phyloP scores from a whole-genome alignment of 2,113 vertebrate species.

The Phaethornis superciliosus region DNA sequence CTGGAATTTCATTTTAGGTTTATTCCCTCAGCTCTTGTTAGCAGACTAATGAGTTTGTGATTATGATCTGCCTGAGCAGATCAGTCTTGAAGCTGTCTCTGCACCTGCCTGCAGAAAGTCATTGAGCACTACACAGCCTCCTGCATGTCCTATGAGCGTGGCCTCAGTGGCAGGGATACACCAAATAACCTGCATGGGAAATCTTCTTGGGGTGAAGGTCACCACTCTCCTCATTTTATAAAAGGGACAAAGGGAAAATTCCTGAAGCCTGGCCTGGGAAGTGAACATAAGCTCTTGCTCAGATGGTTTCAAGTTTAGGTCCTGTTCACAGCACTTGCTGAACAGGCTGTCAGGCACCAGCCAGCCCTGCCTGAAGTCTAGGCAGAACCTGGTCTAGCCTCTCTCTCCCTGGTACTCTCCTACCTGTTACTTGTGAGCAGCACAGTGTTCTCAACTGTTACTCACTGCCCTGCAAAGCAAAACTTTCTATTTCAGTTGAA shows the following conservation, averaged over 20 bases:
- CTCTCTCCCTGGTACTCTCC: not conserved
- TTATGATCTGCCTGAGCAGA: not conserved
- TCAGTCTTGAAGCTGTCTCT: not conserved
- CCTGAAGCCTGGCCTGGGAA: not conserved
- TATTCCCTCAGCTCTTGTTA: not conserved
- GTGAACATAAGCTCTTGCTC: not conserved
- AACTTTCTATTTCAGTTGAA: not conserved
- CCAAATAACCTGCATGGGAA: not conserved
- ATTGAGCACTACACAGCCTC: not conserved
- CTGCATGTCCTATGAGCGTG: fast-evolving
- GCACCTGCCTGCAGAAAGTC: not conserved
- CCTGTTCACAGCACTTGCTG: fast-evolving
- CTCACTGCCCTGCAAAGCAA: not conserved
- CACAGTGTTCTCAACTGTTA: not conserved
- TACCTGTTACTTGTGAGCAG: not conserved
- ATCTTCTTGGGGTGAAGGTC: not conserved
- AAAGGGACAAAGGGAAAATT: not conserved
- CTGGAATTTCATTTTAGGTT: not conserved
- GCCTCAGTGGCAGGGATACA: not conserved
- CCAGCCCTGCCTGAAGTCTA: not conserved
- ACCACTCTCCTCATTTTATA: not conserved
- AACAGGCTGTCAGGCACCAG: not conserved
- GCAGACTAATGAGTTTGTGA: not conserved
- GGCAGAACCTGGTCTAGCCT: not conserved
- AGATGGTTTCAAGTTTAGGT: not conserved